A percentile compares a stretch with the other conserved stretches of the same genome.
Conservation (phyloP, 2,113 vertebrate species). For the Myiopsitta monachus region DNA sequence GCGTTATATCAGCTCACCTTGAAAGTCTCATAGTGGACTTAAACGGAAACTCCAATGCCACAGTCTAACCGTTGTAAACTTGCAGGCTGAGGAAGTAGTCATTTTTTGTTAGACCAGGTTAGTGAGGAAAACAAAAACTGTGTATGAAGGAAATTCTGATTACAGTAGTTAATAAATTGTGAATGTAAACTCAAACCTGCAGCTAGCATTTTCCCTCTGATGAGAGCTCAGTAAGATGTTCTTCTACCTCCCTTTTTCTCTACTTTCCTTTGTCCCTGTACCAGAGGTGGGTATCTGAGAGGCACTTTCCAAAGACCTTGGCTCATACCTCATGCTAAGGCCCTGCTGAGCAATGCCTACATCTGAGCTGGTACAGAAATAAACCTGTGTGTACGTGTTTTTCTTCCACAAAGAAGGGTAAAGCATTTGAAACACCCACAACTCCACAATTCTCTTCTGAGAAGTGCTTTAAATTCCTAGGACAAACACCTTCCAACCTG, state of each 20-base stretch:
- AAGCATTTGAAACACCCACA: not conserved
- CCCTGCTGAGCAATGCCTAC: no score
- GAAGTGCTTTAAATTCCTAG: not conserved
- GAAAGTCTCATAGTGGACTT: not conserved
- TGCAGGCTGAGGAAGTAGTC: not conserved
- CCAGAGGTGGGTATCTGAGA: not conserved
- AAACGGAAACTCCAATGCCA: not conserved
- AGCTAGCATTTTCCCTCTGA: not conserved
- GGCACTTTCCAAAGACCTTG: not conserved
- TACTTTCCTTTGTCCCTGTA: not conserved
- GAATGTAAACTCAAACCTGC: not conserved
- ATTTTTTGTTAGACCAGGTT: not conserved
- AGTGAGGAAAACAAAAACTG: not conserved
- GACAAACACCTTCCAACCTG: not conserved
- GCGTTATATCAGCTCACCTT: not conserved
- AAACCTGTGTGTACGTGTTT: rapidly evolving
- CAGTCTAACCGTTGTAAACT: not conserved
- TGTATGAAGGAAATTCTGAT: not conserved
- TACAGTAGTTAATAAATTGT: not conserved
- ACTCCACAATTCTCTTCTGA: not conserved
- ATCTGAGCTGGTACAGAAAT: rapidly evolving
- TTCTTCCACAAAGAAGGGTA: not conserved
- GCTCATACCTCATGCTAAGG: not conserved
- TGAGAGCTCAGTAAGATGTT: not conserved
- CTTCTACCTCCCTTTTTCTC: not conserved